These are phyloP conservation scores for Scomber colias DNA, from an alignment of 2,113 vertebrate genomes.

Conservation along the genomic window DNA sequence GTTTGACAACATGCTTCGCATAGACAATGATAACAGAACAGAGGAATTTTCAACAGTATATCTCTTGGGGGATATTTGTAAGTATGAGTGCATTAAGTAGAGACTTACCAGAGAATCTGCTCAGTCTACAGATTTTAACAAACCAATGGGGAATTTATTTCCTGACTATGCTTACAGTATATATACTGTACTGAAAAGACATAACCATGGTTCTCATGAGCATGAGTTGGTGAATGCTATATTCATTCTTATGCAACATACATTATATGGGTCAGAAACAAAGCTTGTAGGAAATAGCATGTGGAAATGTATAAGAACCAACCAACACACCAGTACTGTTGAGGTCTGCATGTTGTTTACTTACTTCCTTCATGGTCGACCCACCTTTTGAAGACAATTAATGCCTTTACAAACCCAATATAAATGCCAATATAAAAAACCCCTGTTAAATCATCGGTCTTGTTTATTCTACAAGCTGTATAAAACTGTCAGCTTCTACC, in stretches of 20 bases:
- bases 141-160: constrained; percentile 36
- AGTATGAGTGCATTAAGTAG: constrained; percentile 18
- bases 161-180: constrained; percentile 13
- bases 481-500: constrained; percentile 30
- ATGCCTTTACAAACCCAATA: constrained; percentile 1
- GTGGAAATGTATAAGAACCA: constrained; percentile 18
- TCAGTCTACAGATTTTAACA: constrained; percentile 35
- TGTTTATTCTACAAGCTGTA: constrained; percentile 5
- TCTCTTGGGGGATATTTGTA: constrained; percentile 9
- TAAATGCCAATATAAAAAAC: constrained; percentile 3
- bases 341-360: neutral
- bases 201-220: constrained; percentile 25
- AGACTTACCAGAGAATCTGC: constrained; percentile 23
- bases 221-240: too few species aligned
- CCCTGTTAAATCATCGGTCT: neutral
- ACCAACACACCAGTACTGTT: neutral
- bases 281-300: constrained; percentile 11
- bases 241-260: constrained; percentile 57
- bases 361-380: neutral
- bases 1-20: constrained; percentile 29
- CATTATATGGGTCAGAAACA: constrained; percentile 52
- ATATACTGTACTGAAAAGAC: constrained; percentile 13
- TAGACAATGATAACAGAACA: constrained; percentile 35
- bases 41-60: constrained; percentile 8
- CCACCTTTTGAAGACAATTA: constrained; percentile 1